Percentiles rank a stretch among this genome's conserved stretches.
Evolutionary conservation across 2,113 vertebrate genomes (phyloP).

Genomic region (Desmodus rotundus): DNA sequence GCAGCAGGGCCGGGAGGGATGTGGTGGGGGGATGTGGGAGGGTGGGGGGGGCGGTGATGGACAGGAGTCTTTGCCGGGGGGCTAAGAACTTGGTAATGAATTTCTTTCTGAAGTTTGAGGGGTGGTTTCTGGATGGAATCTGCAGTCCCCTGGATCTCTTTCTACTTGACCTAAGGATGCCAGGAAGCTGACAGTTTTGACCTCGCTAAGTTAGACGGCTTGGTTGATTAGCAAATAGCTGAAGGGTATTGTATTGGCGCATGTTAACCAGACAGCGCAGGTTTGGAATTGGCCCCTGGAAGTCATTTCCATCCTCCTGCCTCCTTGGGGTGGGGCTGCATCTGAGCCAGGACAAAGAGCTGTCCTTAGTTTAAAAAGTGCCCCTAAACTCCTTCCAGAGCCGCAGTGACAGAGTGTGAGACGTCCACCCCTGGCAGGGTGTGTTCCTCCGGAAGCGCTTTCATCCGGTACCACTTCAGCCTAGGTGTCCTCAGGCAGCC

Average conservation of each 20-base stretch:
- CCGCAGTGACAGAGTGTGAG: too few relatives aligned
- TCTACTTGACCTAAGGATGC: background rate
- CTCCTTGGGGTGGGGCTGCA: background rate
- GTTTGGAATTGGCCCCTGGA: background rate
- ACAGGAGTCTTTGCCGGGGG: background rate
- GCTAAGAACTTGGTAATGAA: background rate
- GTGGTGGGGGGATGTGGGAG: too few relatives aligned
- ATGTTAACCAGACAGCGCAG: background rate
- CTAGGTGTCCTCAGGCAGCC: background rate
- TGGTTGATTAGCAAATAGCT: background rate
- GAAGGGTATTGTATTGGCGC: background rate
- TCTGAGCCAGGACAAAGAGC: background rate
- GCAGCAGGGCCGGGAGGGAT: background rate
- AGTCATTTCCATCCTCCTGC: background rate
- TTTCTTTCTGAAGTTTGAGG: conserved; percentile 19
- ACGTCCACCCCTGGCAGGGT: background rate
- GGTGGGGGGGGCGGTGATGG: background rate
- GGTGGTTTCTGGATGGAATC: background rate
- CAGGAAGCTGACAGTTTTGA: conserved; percentile 27
- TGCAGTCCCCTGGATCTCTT: background rate
- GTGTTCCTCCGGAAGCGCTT: background rate
- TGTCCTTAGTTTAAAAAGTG: background rate
- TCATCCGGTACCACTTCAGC: background rate
- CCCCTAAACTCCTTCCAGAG: background rate
- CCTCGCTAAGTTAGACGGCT: conserved; percentile 5